Evolutionary conservation across 2,113 vertebrate species (phyloP), one percentile per base, ranked within the genome.

Genomic region (Ophthalmolycus amberensis): DNA sequence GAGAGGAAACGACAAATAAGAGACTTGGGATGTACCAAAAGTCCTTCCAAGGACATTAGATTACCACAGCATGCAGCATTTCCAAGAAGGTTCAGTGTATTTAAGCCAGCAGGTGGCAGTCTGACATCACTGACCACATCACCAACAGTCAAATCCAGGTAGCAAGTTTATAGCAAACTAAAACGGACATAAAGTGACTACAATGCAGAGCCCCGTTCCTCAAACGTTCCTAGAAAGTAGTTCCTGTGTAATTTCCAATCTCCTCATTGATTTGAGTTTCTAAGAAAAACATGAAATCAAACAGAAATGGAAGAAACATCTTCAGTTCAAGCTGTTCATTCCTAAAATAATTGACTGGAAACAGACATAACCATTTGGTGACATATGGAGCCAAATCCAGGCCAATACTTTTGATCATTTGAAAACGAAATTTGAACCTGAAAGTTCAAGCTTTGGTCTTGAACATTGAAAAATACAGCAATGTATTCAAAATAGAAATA

Each of bases 31-130:
- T 32, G 32, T 32, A 32, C 32, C 4, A 3, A 32, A 32, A 32
- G 32, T 4, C 32, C 40, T 64, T 64, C 32, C 18, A 32, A 62
- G 6, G 4, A 59, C 22, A 14, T 18, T 32, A 6, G 4, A 16
- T 27, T 12, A 9, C 25, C 16, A 22, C 54, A 27, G 27, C 3
- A 14, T 44, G 69, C 29, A 56, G 52, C 16, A 7, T 25, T 74
- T 8, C 29, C 4, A 6, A 3, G 58, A 32, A 34, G 29, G 14
- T 38, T 22, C 29, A 9, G 11, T 10, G 32, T 22, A 16, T n/a
- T 29, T 6, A 5, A 15, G 11, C 77, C 85, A 87, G 68, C 32
- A 84, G 85, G 11, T 80, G 81, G 81, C 63, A 44, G 58, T n/a
- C 14, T 65, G 2, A 58, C 2, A 16, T 59, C 75, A 74, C 52